Evolutionary conservation across 1,140 invertebrate species (phyloP).

Genomic region (Caenorhabditis brenneri): DNA sequence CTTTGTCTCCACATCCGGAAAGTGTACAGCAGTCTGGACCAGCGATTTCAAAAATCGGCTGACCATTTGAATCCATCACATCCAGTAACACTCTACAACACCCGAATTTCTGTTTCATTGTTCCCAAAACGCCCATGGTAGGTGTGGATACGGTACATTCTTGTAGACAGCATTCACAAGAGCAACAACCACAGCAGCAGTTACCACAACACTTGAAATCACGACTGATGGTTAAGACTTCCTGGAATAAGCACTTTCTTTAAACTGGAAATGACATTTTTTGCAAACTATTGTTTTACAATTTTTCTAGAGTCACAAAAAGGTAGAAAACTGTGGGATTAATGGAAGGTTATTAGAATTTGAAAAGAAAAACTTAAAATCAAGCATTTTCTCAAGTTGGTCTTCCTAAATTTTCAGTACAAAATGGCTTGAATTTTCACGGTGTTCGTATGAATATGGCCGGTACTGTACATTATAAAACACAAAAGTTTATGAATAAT

Average conservation of each 20-base stretch:
- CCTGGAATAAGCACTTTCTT: background rate
- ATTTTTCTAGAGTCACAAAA: too few relatives aligned
- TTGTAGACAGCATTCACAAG: conserved; percentile 24
- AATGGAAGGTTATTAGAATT: too few relatives aligned
- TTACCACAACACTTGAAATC: conserved; percentile 43
- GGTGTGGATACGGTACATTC: conserved; percentile 31
- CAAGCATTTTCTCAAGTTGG: too few relatives aligned
- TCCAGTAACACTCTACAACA: background rate
- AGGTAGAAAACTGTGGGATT: too few relatives aligned
- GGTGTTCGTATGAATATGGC: too few relatives aligned
- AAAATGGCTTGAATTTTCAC: too few relatives aligned
- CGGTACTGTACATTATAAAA: too few relatives aligned
- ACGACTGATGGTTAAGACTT: conserved; percentile 33
- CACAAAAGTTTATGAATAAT: too few relatives aligned
- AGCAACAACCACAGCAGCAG: background rate
- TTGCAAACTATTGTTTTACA: too few relatives aligned
- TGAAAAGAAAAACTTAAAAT: too few relatives aligned
- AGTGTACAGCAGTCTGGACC: conserved; percentile 44
- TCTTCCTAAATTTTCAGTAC: too few relatives aligned
- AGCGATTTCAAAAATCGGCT: conserved; percentile 36
- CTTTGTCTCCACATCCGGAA: conserved; percentile 49
- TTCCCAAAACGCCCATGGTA: conserved; percentile 5
- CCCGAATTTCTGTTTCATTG: background rate
- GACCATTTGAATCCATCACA: background rate
- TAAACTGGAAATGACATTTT: too few relatives aligned